Evolutionary conservation across 2,888 invertebrate species (phyloP).

Genomic region (Scrobipalpa atriplicella): DNA sequence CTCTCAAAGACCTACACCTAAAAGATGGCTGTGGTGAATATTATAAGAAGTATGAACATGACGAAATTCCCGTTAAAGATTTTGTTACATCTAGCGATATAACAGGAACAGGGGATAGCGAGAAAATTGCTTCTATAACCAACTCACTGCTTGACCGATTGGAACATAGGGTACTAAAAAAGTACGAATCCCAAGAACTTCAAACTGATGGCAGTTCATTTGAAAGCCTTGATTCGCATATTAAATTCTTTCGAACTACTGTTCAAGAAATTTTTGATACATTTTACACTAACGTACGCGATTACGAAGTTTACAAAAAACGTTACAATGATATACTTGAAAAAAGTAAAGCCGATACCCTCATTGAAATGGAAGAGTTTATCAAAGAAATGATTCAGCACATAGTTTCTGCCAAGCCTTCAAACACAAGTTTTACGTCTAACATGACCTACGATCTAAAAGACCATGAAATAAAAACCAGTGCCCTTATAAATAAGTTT

Average conservation of each 20-base stretch:
- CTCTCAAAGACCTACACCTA: not conserved
- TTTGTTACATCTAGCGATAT: not conserved
- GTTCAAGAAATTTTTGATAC: slow-evolving; percentile 70
- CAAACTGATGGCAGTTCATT: slow-evolving; percentile 52
- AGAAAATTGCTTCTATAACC: slow-evolving; percentile 45
- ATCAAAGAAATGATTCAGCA: slow-evolving; percentile 69
- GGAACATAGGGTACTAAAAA: slow-evolving; percentile 57
- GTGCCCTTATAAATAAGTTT: not conserved
- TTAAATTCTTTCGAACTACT: slow-evolving; percentile 66
- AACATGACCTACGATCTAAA: slow-evolving; percentile 27
- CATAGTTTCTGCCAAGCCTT: slow-evolving; percentile 60
- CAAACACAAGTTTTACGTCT: not conserved
- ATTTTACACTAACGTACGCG: slow-evolving; percentile 62
- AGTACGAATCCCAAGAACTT: slow-evolving; percentile 56
- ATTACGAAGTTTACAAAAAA: slow-evolving; percentile 65
- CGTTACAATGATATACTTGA: slow-evolving; percentile 65
- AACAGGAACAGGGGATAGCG: slow-evolving; percentile 33
- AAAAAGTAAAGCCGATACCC: slow-evolving; percentile 56
- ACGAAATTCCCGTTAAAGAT: slow-evolving; percentile 65
- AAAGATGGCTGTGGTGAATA: slow-evolving; percentile 47
- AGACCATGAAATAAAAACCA: not conserved
- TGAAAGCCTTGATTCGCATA: slow-evolving; percentile 61
- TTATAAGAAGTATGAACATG: slow-evolving; percentile 65
- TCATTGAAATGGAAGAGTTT: slow-evolving; percentile 67
- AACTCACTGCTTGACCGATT: slow-evolving; percentile 62